Conservation (phyloP, 2,888 invertebrate species). For the Entomobrya proxima region DNA sequence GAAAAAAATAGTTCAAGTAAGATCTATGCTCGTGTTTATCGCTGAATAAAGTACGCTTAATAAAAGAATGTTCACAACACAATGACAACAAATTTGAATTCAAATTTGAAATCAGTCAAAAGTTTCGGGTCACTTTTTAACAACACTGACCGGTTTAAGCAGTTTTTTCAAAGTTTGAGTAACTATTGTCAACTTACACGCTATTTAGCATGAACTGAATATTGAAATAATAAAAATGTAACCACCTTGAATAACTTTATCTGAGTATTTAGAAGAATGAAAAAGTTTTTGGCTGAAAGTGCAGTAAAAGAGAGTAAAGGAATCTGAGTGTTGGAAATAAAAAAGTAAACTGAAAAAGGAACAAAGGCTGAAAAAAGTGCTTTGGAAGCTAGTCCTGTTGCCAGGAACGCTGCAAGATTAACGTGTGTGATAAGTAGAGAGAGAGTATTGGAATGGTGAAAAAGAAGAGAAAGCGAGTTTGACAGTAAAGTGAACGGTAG, state of each 20-base stretch:
- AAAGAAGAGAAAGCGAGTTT: slow-evolving; percentile 1
- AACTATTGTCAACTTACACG: slow-evolving; percentile 14
- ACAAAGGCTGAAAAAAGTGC: neutral
- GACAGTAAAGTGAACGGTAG: slow-evolving; percentile 31
- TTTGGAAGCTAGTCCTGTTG: neutral
- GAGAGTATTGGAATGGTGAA: neutral
- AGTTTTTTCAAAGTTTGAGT: too few relatives aligned
- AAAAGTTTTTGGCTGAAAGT: neutral
- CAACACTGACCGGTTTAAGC: too few relatives aligned
- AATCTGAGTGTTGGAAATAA: neutral
- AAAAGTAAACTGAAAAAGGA: neutral
- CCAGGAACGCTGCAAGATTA: neutral
- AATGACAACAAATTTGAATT: neutral
- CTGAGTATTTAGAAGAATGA: neutral
- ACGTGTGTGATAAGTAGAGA: neutral
- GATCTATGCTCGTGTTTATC: too few relatives aligned
- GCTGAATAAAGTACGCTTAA: too few relatives aligned
- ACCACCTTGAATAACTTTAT: neutral
- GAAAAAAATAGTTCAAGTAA: neutral
- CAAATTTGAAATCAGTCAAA: slow-evolving; percentile 9
- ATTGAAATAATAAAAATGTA: neutral
- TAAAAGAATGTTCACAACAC: neutral
- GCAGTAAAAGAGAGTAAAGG: neutral
- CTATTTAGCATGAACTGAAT: too few relatives aligned
- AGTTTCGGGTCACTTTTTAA: too few relatives aligned